Base-by-base conservation (phyloP, 2,113 vertebrate species). In the Semnornis frantzii region DNA sequence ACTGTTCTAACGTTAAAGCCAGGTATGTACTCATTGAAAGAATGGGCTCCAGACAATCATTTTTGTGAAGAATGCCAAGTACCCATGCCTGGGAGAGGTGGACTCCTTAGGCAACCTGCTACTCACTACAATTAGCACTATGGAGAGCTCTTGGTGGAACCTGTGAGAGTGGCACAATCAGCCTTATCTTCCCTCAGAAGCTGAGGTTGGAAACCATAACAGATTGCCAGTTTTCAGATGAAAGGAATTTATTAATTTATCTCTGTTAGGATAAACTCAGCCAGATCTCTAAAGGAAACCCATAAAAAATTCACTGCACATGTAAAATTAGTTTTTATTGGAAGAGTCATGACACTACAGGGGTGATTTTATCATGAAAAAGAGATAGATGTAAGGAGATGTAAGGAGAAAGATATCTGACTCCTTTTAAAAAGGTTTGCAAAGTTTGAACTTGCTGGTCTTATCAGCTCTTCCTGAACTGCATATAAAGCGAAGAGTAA, bases 271-370 rank as follows among this genome's bases (percentile, higher is more conserved):
- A n/a, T 30, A 59, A 63, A 28, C 6, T 18, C 46, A n/a, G 10
- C 8, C 10, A 31, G 6, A n/a, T 30, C 5, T 77, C 48, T 63
- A 27, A 31, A 44, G 42, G 15, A 44, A 44, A 14, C 42, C 42
- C 42, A 44, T 44, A 69, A 63, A 71, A 64, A 64, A 8, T 91
- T 72, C 24, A 42, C 0, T 0, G 0, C 9, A 64, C 6, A 15
- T 42, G 23, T 13, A 19, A 64, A 78, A 5, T 37, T 63, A n/a
- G 18, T 73, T 52, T 69, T 91, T 74, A 28, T 65, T 62, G 50
- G 39, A 73, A 17, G 8, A 77, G 65, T 81, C 33, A 37, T 39
- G 33, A 64, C 8, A 69, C 44, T 59, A 5, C 30, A 50, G 50
- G 14, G 37, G 68, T 59, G 3, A 60, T 63, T 60, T 81, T 12